Evolutionary conservation across 2,888 invertebrate genomes (phyloP).

Genomic region (Cheilosia urbana): DNA sequence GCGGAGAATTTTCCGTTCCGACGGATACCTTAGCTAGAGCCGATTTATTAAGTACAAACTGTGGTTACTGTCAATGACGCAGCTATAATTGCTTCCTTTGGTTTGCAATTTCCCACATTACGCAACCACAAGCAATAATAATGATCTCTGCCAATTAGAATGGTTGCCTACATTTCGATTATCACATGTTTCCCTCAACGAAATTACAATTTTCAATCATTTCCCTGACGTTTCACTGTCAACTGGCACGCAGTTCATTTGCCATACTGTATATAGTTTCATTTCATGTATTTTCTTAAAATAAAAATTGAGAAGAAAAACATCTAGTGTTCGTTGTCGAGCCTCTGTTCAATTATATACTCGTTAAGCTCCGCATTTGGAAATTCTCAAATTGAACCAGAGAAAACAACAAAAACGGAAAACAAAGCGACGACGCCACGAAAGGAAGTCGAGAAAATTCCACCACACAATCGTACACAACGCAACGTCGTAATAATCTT

Average conservation of each 20-base stretch:
- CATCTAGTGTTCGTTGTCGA: conserved; percentile 13
- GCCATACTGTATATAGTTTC: conserved; percentile 34
- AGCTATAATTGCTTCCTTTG: too few species aligned
- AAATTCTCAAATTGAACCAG: conserved; percentile 26
- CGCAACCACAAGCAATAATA: neutral
- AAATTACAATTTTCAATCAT: conserved; percentile 25
- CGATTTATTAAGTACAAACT: too few species aligned
- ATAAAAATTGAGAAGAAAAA: too few species aligned
- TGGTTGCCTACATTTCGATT: conserved; percentile 65
- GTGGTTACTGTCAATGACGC: too few species aligned
- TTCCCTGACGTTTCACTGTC: conserved; percentile 12
- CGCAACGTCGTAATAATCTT: conserved; percentile 57
- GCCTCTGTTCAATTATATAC: conserved; percentile 65
- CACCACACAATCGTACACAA: conserved; percentile 29
- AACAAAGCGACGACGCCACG: conserved; percentile 29
- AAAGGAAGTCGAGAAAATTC: conserved; percentile 62
- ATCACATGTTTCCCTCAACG: conserved; percentile 8
- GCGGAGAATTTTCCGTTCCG: too few species aligned
- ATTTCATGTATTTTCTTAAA: neutral
- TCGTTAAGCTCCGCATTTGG: conserved; percentile 58
- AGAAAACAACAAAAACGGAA: conserved; percentile 9
- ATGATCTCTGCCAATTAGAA: conserved; percentile 50
- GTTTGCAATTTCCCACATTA: neutral
- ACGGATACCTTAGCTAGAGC: too few species aligned
- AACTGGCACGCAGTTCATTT: conserved; percentile 47